Evolutionary conservation across 1,140 invertebrate species (phyloP), one percentile per base, ranked within the genome.

Genomic region (Drosophila gunungcola): DNA sequence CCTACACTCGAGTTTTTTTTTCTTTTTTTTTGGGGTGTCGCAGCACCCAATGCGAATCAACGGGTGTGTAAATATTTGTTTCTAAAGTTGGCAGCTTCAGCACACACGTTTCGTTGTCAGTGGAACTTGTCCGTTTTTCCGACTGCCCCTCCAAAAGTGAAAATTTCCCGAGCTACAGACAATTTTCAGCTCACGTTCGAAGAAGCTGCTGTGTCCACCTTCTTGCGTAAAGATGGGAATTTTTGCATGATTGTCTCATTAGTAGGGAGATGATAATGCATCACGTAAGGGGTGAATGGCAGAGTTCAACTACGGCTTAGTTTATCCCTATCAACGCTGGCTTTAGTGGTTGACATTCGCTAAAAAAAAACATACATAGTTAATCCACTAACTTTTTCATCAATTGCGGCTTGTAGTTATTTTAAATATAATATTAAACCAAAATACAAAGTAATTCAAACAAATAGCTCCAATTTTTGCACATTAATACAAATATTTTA

Each of bases 11-110:
- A 2, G 12, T 29, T 27, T 48, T 48, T 48, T 21, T 6, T 21
- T 21, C 16, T 21, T 21, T 0, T 4, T n/a, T 16, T 58, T 27
- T 21, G 29, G 32, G 65, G 67, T 48, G 64, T 70, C 41, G 49
- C 49, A 54, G 16, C 49, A 21, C 16, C 16, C 16, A 42, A 74
- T 57, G 49, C 45, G 39, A 64, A 27, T 63, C 55, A 48, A 34
- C 34, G 52, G 29, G 42, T 63, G 68, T 72, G 78, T 76, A 86
- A 86, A 88, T 86, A 88, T 86, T 86, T 82, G 85, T 79, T 82
- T 65, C 46, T 49, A 64, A 72, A 88, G 75, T 82, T 69, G 49
- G 60, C 78, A 88, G 78, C 69, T 86, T 86, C 13, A 64, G 25
- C 57, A 61, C 65, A 74, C 65, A 74, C 73, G 54, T 64, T 65